Percentiles rank a stretch among this genome's conserved stretches.
Conservation (phyloP, 2,113 vertebrate genomes). For the Siniperca chuatsi region DNA sequence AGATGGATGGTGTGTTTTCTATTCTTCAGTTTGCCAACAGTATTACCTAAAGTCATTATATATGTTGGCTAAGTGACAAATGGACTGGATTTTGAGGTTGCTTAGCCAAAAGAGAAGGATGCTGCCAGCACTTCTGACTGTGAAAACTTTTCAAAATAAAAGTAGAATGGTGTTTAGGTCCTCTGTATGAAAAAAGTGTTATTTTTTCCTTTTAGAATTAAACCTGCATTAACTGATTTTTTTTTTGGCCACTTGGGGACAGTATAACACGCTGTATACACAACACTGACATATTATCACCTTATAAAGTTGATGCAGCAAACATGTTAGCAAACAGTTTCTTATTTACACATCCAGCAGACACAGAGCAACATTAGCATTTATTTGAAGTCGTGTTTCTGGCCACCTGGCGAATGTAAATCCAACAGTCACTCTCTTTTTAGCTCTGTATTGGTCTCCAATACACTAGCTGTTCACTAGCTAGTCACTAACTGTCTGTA, state of each 20-base stretch:
- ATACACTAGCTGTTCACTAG: too few species aligned
- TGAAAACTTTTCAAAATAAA: slow-evolving; percentile 30
- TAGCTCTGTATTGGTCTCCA: neutral
- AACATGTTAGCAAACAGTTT: neutral
- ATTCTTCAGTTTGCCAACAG: slow-evolving; percentile 45
- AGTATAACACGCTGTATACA: neutral
- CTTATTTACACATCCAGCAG: neutral
- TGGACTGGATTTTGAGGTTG: slow-evolving; percentile 23
- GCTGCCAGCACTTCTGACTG: slow-evolving; percentile 46
- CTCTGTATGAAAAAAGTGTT: neutral
- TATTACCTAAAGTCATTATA: slow-evolving; percentile 50
- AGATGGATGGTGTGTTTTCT: slow-evolving; percentile 39
- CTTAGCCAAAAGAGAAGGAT: slow-evolving; percentile 30
- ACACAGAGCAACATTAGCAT: neutral
- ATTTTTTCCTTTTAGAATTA: neutral
- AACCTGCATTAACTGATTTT: neutral
- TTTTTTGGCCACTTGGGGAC: neutral
- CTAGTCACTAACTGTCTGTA: neutral
- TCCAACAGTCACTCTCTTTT: neutral
- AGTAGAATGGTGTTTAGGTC: neutral
- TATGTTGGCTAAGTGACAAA: slow-evolving; percentile 46
- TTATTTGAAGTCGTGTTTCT: neutral
- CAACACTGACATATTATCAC: neutral
- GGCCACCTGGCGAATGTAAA: neutral
- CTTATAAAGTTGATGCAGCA: neutral